Evolutionary conservation across 2,797 vertebrate genomes (phyloP).

Genomic region (Lophius americanus): DNA sequence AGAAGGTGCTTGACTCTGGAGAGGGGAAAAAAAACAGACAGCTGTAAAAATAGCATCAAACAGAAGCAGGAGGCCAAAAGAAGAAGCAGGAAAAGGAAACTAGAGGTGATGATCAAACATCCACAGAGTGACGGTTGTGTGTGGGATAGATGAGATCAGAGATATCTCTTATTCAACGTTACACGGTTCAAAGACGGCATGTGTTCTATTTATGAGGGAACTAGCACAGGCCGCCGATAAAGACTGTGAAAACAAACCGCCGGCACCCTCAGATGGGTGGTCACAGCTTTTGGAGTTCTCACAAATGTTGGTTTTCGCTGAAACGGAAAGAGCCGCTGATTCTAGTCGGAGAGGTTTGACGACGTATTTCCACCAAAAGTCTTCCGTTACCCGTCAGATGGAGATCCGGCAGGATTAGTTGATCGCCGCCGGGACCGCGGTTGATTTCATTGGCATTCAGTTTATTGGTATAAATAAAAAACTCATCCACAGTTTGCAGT

Average conservation of each 20-base stretch:
- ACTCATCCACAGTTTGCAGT: too few species aligned
- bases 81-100: slow-evolving; percentile 43
- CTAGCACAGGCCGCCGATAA: background rate
- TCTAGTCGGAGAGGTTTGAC: too few species aligned
- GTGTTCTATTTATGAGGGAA: background rate
- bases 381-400: too few species aligned
- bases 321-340: too few species aligned
- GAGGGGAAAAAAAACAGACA: slow-evolving; percentile 22
- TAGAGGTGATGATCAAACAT: slow-evolving; percentile 47
- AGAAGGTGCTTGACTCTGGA: slow-evolving; percentile 22
- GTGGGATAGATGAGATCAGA: slow-evolving; percentile 39
- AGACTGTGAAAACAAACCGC: slow-evolving; percentile 2
- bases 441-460: too few species aligned
- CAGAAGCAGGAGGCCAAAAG: slow-evolving; percentile 42
- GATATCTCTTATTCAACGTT: slow-evolving; percentile 40
- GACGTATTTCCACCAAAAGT: too few species aligned
- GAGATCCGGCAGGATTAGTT: too few species aligned
- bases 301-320: too few species aligned
- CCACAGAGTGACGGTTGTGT: slow-evolving; percentile 1
- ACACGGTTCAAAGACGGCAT: background rate
- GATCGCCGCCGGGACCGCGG: too few species aligned
- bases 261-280: too few species aligned
- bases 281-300: too few species aligned
- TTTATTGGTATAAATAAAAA: too few species aligned
- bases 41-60: slow-evolving; percentile 68